Base-by-base conservation (phyloP, 2,113 vertebrate genomes). In the Ctenomys sociabilis region DNA sequence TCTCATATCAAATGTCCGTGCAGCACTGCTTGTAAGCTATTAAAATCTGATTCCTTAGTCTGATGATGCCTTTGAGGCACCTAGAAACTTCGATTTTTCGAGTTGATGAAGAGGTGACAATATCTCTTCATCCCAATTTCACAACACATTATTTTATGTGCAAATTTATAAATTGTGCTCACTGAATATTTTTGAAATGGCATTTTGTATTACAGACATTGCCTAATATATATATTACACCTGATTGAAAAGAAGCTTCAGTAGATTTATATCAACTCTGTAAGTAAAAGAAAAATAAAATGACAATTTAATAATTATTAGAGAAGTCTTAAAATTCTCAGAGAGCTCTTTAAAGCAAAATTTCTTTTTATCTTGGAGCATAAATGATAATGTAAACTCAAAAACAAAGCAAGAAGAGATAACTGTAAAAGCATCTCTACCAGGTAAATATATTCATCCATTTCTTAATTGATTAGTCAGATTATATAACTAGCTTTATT, bases 231-330 rank as follows among this genome's bases (percentile, higher is more conserved):
- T 66, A 63, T 92, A 63, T 24, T 57, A 61, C 16, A 32, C 32
- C 43, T 88, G n/a, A 84, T 54, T 78, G 57, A 61, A 88, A 72
- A 90, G 90, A 1, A 73, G 61, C 63, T 75, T 49, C 59, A 90
- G 78, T 86, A 96, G 5, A 2, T 83, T 86, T 28, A 73, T 22
- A 88, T 90, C 14, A 88, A 91, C 11, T 85, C 75, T 88, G 35
- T 82, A 95, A 90, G 86, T 85, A 96, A 93, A 93, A 1, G 93
- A 32, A 92, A 97, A 66, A 7, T 73, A 89, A 86, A 91, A 73
- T 82, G 89, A 88, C 21, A 97, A 59, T 83, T 95, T 85, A 93
- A 86, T 80, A 80, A 28, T 40, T 28, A 5, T 30, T n/a, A 81
- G 93, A 91, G 43, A 94, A 80, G 11, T 52, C 22, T 35, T 86